phyloP scores from a whole-genome alignment of 2,888 invertebrate genomes.

The Ommatoiulus sabulosus region DNA sequence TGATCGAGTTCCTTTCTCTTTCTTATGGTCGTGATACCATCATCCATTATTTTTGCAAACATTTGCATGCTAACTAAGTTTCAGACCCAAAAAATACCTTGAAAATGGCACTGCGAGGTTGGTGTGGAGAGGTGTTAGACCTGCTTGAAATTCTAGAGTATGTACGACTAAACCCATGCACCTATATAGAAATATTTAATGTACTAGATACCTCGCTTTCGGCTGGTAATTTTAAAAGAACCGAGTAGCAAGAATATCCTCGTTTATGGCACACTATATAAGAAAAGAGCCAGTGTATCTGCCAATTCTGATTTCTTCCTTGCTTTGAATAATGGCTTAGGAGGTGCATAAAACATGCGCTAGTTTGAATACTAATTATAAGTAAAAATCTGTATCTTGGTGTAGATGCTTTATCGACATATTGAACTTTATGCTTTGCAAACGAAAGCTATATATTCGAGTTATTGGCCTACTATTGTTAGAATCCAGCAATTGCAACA shows the following conservation, averaged over 20 bases:
- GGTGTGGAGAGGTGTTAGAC: neutral
- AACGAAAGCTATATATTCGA: too few species aligned
- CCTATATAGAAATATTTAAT: neutral
- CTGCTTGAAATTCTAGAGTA: conserved; percentile 4
- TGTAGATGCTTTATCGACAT: too few species aligned
- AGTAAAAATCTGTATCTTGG: too few species aligned
- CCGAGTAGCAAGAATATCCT: neutral
- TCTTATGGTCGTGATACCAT: conserved; percentile 13
- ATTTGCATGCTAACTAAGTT: conserved; percentile 36
- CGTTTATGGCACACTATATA: neutral
- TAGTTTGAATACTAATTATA: neutral
- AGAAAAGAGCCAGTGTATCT: neutral
- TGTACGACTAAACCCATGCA: neutral
- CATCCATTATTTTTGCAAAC: conserved; percentile 36
- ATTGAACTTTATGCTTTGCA: too few species aligned
- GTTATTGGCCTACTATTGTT: too few species aligned
- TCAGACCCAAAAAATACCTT: conserved; percentile 32
- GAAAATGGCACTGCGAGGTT: neutral
- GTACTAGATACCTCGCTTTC: neutral
- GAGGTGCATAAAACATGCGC: neutral
- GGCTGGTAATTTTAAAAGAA: neutral
- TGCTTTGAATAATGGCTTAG: neutral
- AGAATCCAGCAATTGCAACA: neutral
- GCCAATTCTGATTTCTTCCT: neutral
- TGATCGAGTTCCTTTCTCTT: conserved; percentile 35